These are phyloP conservation scores for Rhodophaea formosa DNA, from an alignment of 2,888 invertebrate species.

Conservation along the genomic window DNA sequence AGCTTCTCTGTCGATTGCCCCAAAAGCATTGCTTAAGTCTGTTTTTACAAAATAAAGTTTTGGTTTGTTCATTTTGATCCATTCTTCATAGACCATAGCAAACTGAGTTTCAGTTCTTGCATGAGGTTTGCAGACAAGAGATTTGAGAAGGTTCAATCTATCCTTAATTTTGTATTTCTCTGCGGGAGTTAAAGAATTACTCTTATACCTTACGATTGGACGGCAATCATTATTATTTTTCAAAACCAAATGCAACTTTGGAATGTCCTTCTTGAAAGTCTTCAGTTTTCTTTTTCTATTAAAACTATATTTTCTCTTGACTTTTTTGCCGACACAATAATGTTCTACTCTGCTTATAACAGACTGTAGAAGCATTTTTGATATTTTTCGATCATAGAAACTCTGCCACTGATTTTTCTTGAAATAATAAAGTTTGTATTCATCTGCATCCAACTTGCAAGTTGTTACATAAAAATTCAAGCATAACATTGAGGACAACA, in stretches of 20 bases:
- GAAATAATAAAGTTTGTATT: constrained; percentile 68
- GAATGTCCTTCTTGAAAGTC: constrained; percentile 50
- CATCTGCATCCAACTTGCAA: constrained; percentile 63
- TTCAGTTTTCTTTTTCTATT: constrained; percentile 44
- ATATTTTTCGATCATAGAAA: constrained; percentile 63
- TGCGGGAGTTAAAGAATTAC: constrained; percentile 34
- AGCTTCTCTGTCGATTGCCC: constrained; percentile 61
- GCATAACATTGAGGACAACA: constrained; percentile 61
- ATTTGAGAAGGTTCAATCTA: constrained; percentile 53
- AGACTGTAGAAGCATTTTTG: constrained; percentile 52
- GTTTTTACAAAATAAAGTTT: constrained; percentile 71
- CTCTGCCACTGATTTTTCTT: constrained; percentile 72
- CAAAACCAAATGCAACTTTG: constrained; percentile 62
- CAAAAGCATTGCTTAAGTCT: constrained; percentile 75
- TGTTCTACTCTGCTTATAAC: constrained; percentile 50
- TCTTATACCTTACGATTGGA: constrained; percentile 68
- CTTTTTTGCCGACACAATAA: constrained; percentile 49
- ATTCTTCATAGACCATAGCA: constrained; percentile 44
- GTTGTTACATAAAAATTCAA: constrained; percentile 72
- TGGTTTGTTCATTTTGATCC: constrained; percentile 57
- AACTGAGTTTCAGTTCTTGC: constrained; percentile 56
- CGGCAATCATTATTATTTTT: constrained; percentile 61
- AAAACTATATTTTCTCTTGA: constrained; percentile 41
- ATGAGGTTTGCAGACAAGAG: constrained; percentile 41
- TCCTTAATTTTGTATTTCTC: constrained; percentile 64